Evolutionary conservation across 2,113 vertebrate species (phyloP).

Genomic region (Oreochromis spilurus): DNA sequence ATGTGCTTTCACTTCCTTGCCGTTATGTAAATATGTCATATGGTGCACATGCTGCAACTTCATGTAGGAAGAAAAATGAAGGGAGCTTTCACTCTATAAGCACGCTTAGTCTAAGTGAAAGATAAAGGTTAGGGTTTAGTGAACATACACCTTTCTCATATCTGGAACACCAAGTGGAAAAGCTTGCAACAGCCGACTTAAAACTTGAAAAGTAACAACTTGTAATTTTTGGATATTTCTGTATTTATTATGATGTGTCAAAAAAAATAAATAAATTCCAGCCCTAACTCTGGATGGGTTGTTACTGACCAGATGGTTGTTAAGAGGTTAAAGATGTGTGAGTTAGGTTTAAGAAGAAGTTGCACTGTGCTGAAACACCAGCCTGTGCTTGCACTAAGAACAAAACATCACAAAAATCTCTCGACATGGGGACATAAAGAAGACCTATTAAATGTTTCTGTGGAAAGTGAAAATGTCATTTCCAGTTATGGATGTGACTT

Average conservation of each 20-base stretch:
- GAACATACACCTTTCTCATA: not conserved
- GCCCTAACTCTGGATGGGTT: not conserved
- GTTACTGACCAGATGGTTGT: not conserved
- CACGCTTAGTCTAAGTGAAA: not conserved
- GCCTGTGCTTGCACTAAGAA: not conserved
- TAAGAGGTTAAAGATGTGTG: not conserved
- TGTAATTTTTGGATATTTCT: not conserved
- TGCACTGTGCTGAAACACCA: not conserved
- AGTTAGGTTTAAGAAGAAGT: not conserved
- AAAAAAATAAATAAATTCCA: not conserved
- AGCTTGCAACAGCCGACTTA: not conserved
- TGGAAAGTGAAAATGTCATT: not conserved
- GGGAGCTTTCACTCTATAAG: not conserved
- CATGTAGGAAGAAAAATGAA: not conserved
- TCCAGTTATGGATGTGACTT: not conserved
- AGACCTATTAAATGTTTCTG: not conserved
- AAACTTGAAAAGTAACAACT: not conserved
- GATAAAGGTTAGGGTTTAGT: not conserved
- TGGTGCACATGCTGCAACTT: not conserved
- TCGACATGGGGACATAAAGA: not conserved
- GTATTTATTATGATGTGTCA: not conserved
- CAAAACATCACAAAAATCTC: not conserved
- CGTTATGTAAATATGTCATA: not conserved
- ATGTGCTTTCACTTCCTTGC: conserved; percentile 26
- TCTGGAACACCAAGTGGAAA: not conserved